These are phyloP conservation scores for Synergus gifuensis DNA, from an alignment of 2,888 invertebrate genomes.

Conservation along the genomic window DNA sequence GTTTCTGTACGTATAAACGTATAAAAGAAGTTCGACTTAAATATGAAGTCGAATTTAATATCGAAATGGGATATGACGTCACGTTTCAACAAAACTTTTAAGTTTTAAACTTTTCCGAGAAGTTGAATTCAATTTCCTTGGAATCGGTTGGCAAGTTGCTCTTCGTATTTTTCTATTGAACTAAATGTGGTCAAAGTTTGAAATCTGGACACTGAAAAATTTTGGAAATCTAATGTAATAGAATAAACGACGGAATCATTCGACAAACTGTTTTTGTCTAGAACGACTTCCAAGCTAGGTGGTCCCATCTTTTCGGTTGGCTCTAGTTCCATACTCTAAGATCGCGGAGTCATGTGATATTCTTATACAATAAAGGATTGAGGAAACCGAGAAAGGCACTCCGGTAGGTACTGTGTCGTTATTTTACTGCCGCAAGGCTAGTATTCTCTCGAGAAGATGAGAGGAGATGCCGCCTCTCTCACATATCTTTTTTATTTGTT, in stretches of 20 bases:
- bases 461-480: slow-evolving; percentile 48
- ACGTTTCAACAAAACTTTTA: slow-evolving; percentile 1
- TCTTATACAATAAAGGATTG: slow-evolving; percentile 52
- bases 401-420: slow-evolving; percentile 68
- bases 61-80: slow-evolving; percentile 5
- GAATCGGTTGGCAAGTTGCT: slow-evolving; percentile 8
- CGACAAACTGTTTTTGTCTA: background rate
- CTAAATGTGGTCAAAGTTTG: slow-evolving; percentile 16
- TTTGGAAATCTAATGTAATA: background rate
- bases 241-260: background rate
- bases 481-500: slow-evolving; percentile 36
- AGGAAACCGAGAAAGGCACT: slow-evolving; percentile 64
- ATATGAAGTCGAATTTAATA: slow-evolving; percentile 7
- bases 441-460: slow-evolving; percentile 54
- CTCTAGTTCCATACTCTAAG: slow-evolving; percentile 48
- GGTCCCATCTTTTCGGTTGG: slow-evolving; percentile 47
- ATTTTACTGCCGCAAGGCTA: slow-evolving; percentile 72
- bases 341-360: slow-evolving; percentile 54
- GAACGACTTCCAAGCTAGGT: background rate
- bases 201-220: background rate
- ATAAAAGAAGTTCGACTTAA: background rate
- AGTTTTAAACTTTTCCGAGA: background rate
- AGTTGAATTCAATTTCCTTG: slow-evolving; percentile 17
- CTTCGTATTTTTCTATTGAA: slow-evolving; percentile 13
- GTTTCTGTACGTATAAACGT: background rate